Conservation (phyloP, 2,797 vertebrate species). For the Leptoclinus maculatus region DNA sequence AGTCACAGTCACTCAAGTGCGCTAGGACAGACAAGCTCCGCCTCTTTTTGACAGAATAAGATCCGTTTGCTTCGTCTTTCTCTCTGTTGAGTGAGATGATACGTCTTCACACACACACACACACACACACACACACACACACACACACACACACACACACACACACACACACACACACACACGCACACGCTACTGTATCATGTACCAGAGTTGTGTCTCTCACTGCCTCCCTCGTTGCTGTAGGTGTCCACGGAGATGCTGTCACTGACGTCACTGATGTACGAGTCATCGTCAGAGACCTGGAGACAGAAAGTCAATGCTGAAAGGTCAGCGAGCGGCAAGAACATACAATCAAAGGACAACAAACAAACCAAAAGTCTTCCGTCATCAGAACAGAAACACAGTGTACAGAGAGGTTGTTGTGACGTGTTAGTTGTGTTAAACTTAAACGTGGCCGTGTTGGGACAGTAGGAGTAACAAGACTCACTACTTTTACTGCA, state of each 20-base stretch:
- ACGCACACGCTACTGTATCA: constrained; percentile 10
- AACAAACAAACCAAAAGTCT: not conserved
- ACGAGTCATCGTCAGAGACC: constrained; percentile 97
- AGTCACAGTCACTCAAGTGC: not conserved
- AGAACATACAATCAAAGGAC: constrained; percentile 18
- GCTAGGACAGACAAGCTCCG: not conserved
- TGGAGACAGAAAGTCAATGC: constrained; percentile 69
- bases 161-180: not conserved
- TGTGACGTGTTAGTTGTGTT: not conserved
- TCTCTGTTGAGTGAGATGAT: not conserved
- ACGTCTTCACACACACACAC: not conserved
- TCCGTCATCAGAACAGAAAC: not conserved
- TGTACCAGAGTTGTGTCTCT: constrained; percentile 81
- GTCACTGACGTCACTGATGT: constrained; percentile 96
- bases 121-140: not conserved
- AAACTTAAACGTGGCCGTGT: not conserved
- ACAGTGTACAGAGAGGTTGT: not conserved
- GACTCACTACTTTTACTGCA: not conserved
- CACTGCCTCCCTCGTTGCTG: constrained; percentile 89
- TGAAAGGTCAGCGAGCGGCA: constrained; percentile 52
- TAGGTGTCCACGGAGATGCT: constrained; percentile 93
- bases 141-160: not conserved
- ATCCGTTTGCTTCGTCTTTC: not conserved
- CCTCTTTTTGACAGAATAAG: constrained; percentile 23
- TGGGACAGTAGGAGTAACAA: not conserved